Conservation (phyloP, 64 coral and sea anemone species). For the Catalaphyllia jardinei region DNA sequence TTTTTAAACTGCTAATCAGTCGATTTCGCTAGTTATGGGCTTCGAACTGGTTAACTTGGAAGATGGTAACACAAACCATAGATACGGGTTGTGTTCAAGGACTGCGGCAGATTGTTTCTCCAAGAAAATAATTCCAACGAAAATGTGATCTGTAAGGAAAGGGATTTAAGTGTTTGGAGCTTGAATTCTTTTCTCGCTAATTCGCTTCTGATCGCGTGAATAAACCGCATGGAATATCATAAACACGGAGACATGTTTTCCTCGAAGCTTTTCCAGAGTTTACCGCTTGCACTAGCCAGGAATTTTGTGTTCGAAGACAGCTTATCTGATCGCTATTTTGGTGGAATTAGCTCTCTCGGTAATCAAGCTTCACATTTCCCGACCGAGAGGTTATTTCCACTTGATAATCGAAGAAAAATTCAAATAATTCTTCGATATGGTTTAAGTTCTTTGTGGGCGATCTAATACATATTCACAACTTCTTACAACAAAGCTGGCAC, state of each 20-base stretch:
- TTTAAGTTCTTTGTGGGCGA: constrained; percentile 71
- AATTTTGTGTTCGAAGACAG: not conserved
- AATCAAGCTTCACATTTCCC: not conserved
- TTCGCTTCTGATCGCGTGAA: constrained; percentile 20
- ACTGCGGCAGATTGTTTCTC: not conserved
- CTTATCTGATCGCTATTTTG: constrained; percentile 23
- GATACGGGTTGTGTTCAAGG: not conserved
- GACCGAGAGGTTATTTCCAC: not conserved
- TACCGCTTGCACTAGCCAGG: not conserved
- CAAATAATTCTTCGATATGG: constrained; percentile 51
- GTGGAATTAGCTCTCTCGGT: not conserved
- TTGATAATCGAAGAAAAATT: constrained; percentile 47
- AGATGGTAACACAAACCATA: not conserved
- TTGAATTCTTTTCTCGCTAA: not conserved
- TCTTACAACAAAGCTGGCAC: constrained; percentile 36
- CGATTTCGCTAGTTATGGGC: not conserved
- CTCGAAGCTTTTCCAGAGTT: not conserved
- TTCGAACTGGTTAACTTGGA: constrained; percentile 9
- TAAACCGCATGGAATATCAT: constrained; percentile 12
- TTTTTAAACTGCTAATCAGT: not conserved
- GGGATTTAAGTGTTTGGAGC: not conserved
- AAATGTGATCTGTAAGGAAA: not conserved
- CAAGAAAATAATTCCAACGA: not conserved
- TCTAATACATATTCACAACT: constrained; percentile 92
- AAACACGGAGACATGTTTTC: not conserved